Evolutionary conservation across 2,797 vertebrate species (phyloP), one percentile per base, ranked within the genome.

Genomic region (Mallotus villosus): DNA sequence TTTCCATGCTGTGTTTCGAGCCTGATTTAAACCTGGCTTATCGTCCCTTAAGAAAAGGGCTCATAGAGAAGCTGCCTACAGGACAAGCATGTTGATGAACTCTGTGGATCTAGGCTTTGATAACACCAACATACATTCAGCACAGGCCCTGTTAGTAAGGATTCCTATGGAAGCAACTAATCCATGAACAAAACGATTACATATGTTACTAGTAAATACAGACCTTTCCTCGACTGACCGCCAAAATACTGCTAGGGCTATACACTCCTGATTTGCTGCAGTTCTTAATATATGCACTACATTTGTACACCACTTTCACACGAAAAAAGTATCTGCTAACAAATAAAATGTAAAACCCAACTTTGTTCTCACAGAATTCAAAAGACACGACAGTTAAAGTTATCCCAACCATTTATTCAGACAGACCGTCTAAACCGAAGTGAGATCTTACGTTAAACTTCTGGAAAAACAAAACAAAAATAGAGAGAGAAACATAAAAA

Each of bases 331-430:
- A 22, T 21, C 57, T 59, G 27, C 27, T 29, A 29, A 29, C 27
- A 29, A 29, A 29, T 29, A 29, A 29, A 29, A 29, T 4, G 57
- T 67, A 6, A n/a, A n/a, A 55, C 16, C 51, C 16, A 55, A n/a
- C 5, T 17, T 6, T 17, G 4, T n/a, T 17, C 51, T 17, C 51
- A 55, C 16, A 17, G 2, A 55, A 55, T 55, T 5, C 12, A 61
- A 24, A 25, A 61, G 9, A 22, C 21, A 63, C n/a, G 0, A 58
- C 5, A 72, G 24, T 22, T 62, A 71, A 71, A 83, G 81, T 89
- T 88, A 88, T 89, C 78, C 88, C 88, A 92, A 90, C 82, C 84
- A 88, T 94, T 94, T 94, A 93, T 93, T 93, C 74, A 83, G 89
- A 92, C 87, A 88, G 87, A 86, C 85, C 32, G 75, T 77, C 84